Conservation (phyloP, 92 coral and sea anemone genomes). For the Epizoanthus fatuus region DNA sequence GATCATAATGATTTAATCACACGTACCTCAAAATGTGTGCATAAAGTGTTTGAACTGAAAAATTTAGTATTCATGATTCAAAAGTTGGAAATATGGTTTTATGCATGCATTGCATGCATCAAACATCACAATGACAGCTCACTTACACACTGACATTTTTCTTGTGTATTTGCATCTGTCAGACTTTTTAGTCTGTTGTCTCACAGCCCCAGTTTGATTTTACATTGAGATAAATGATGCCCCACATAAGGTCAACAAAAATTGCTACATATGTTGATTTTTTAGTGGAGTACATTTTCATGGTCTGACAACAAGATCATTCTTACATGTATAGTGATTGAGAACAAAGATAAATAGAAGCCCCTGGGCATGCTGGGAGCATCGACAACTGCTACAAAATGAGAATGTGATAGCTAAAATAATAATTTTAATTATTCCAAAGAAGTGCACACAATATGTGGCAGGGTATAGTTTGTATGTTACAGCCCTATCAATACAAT, state of each 20-base stretch:
- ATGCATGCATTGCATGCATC: background rate
- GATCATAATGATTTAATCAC: background rate
- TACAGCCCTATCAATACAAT: no score
- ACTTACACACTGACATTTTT: background rate
- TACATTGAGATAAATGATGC: background rate
- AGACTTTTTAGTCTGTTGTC: background rate
- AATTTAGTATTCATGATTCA: background rate
- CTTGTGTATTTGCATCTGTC: background rate
- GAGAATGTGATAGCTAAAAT: no score
- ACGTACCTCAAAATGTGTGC: background rate
- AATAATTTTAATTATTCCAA: no score
- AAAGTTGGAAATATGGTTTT: background rate
- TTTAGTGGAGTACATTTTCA: background rate
- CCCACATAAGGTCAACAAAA: constrained; percentile 5
- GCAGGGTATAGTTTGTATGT: no score
- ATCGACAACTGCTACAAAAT: no score
- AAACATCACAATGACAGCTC: no score
- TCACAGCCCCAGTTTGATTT: background rate
- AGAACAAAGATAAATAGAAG: no score
- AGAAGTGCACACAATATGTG: no score
- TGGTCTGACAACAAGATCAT: background rate
- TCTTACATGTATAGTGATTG: background rate
- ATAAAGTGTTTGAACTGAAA: background rate
- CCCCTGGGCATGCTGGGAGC: no score
- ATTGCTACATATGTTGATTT: constrained; percentile 1